phyloP scores from a whole-genome alignment of 2,888 invertebrate genomes.

The Hyposoter didymator region DNA sequence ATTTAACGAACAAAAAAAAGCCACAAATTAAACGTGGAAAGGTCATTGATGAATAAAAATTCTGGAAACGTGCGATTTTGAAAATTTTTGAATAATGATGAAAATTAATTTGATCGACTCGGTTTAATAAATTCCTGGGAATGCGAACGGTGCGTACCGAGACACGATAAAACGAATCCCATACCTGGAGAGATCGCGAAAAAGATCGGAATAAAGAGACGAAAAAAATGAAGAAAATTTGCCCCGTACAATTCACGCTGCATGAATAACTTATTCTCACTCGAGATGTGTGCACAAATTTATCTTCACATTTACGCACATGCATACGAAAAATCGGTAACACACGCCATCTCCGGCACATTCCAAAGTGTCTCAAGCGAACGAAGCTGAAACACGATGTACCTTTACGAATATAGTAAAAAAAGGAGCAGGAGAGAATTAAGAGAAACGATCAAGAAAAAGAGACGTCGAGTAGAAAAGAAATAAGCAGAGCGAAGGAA shows the following conservation, averaged over 20 bases:
- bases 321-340: slow-evolving; percentile 10
- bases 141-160: background rate
- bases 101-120: background rate
- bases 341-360: slow-evolving; percentile 37
- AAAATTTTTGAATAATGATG: background rate
- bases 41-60: background rate
- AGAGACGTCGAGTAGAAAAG: background rate
- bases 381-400: slow-evolving; percentile 40
- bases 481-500: background rate
- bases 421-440: background rate
- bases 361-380: slow-evolving; percentile 62
- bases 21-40: background rate
- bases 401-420: slow-evolving; percentile 36
- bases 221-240: slow-evolving; percentile 45
- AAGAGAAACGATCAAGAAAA: slow-evolving; percentile 25
- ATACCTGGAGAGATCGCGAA: background rate
- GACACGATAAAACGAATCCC: slow-evolving; percentile 20
- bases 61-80: background rate
- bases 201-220: slow-evolving; percentile 50
- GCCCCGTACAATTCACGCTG: slow-evolving; percentile 45
- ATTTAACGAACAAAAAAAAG: background rate
- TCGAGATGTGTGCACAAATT: slow-evolving; percentile 13
- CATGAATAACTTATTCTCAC: slow-evolving; percentile 60
- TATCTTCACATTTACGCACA: background rate
- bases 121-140: background rate